A percentile compares a stretch with the other conserved stretches of the same genome.
Conservation (phyloP, 92 coral and sea anemone genomes). For the Blastomussa wellsi region DNA sequence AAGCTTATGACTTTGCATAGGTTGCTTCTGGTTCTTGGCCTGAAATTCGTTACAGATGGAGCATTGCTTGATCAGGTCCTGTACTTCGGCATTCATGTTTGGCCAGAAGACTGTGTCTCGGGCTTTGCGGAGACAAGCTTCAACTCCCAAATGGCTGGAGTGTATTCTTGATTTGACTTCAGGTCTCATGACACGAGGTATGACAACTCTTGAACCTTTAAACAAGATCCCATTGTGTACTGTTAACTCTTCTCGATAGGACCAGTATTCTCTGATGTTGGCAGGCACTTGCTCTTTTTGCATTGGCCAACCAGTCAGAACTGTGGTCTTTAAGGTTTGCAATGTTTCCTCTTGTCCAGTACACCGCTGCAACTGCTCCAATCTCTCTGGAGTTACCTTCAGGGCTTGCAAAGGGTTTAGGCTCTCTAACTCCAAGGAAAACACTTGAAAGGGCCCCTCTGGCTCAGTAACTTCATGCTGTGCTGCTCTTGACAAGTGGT, state of each 20-base stretch:
- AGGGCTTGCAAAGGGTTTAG: constrained; percentile 22
- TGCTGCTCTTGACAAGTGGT: constrained; percentile 60
- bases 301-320: no score
- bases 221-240: no score
- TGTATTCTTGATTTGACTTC: no score
- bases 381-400: constrained; percentile 33
- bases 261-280: no score
- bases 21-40: constrained; percentile 30
- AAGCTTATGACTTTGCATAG: constrained; percentile 36
- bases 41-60: constrained; percentile 44
- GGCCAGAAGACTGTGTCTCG: constrained; percentile 60
- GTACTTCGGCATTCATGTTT: constrained; percentile 42
- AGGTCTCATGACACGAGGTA: no score
- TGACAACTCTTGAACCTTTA: no score
- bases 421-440: constrained; percentile 43
- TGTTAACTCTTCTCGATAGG: no score
- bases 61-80: constrained; percentile 43
- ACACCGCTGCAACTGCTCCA: constrained; percentile 41
- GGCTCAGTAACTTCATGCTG: constrained; percentile 20
- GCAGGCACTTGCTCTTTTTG: no score
- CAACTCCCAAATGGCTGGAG: constrained; percentile 45
- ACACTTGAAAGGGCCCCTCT: constrained; percentile 50
- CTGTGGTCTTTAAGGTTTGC: constrained; percentile 43
- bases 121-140: constrained; percentile 61
- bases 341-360: constrained; percentile 41